phyloP scores from a whole-genome alignment of 2,888 invertebrate genomes.

The Dexiosoma caninum region DNA sequence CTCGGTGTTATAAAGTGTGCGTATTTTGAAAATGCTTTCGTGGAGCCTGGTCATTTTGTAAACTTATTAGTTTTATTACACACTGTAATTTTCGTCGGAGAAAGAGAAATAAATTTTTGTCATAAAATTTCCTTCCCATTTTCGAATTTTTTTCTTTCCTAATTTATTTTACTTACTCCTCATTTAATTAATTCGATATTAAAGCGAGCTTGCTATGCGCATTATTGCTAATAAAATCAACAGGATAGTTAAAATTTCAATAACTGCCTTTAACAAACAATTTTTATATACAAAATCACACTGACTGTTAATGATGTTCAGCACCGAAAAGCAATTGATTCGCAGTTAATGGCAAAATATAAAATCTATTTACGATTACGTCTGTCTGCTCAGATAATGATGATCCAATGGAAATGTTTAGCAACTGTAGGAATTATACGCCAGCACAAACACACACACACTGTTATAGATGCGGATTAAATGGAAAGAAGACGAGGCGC shows the following conservation, averaged over 20 bases:
- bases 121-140: too few relatives aligned
- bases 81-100: too few relatives aligned
- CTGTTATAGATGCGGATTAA: neutral
- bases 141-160: too few relatives aligned
- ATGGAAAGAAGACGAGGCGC: neutral
- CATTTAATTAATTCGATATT: too few relatives aligned
- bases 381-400: conserved; percentile 22
- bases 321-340: conserved; percentile 49
- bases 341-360: conserved; percentile 50
- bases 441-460: neutral
- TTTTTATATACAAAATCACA: conserved; percentile 34
- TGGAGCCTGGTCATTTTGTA: too few relatives aligned
- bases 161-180: too few relatives aligned
- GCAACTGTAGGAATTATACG: conserved; percentile 23
- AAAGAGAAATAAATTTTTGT: too few relatives aligned
- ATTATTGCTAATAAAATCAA: conserved; percentile 22
- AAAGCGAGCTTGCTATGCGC: neutral
- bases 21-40: too few relatives aligned
- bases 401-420: conserved; percentile 34
- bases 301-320: conserved; percentile 51
- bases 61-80: too few relatives aligned
- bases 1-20: too few relatives aligned
- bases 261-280: conserved; percentile 52
- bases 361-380: conserved; percentile 62
- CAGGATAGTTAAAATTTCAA: conserved; percentile 54